These are phyloP conservation scores for Galagoides demidoff DNA, from an alignment of 2,797 vertebrate genomes.

Conservation along the genomic window DNA sequence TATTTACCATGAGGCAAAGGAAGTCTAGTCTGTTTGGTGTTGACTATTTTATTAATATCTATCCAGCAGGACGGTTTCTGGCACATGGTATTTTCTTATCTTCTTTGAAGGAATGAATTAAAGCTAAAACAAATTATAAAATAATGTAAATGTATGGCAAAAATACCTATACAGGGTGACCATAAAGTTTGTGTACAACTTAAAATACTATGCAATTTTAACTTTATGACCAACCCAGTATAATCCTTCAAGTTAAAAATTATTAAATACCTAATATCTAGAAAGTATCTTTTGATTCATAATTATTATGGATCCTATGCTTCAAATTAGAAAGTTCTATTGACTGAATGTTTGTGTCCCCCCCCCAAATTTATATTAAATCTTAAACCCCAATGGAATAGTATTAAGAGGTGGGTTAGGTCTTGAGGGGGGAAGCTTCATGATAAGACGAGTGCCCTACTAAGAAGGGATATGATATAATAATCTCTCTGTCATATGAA, in stretches of 20 bases:
- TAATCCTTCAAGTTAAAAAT: background rate
- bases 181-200: too few species aligned
- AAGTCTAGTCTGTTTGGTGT: background rate
- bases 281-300: constrained; percentile 25
- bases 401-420: background rate
- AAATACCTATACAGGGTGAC: background rate
- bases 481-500: background rate
- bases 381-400: background rate
- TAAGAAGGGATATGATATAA: background rate
- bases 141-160: background rate
- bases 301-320: background rate
- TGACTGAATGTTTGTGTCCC: background rate
- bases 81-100: background rate
- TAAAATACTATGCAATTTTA: too few species aligned
- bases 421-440: background rate
- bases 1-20: background rate
- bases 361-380: background rate
- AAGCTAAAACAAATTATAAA: constrained; percentile 18
- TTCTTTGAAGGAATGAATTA: background rate
- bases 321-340: background rate
- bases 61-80: background rate
- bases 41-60: background rate
- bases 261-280: background rate
- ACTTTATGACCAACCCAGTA: too few species aligned
- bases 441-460: background rate